Conservation (phyloP, 2,113 vertebrate species). For the Mesembrinibis cayennensis region DNA sequence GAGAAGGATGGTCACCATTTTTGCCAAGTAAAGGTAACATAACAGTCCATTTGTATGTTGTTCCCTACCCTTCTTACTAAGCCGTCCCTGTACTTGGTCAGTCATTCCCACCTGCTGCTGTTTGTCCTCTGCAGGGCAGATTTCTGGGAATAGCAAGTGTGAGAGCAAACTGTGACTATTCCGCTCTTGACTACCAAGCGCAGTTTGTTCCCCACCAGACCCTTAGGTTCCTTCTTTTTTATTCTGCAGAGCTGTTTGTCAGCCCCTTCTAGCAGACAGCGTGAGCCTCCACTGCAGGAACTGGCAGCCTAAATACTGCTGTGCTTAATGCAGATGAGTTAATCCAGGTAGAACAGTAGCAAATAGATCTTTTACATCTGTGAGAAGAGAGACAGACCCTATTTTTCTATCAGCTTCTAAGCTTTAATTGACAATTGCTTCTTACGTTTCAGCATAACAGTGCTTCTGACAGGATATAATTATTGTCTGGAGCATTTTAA, state of each 20-base stretch:
- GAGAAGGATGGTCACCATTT: neutral
- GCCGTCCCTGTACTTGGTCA: neutral
- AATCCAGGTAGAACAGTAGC: neutral
- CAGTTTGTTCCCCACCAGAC: neutral
- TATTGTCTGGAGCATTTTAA: neutral
- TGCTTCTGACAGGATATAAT: neutral
- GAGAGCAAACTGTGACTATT: neutral
- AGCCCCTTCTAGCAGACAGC: neutral
- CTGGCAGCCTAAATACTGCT: neutral
- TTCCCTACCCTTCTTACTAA: neutral
- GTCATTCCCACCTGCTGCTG: slow-evolving; percentile 33
- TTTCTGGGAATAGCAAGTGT: neutral
- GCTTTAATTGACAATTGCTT: neutral
- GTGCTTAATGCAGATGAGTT: neutral
- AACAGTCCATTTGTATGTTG: neutral
- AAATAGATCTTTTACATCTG: neutral
- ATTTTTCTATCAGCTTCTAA: slow-evolving; percentile 5
- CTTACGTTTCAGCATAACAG: neutral
- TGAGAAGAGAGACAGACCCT: neutral
- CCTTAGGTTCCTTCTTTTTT: neutral
- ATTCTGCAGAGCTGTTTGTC: neutral
- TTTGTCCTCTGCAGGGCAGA: neutral
- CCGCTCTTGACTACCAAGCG: neutral
- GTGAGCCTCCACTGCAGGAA: neutral
- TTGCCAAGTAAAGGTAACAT: neutral